Conservation (phyloP, 2,113 vertebrate species). For the Symphodus melops region DNA sequence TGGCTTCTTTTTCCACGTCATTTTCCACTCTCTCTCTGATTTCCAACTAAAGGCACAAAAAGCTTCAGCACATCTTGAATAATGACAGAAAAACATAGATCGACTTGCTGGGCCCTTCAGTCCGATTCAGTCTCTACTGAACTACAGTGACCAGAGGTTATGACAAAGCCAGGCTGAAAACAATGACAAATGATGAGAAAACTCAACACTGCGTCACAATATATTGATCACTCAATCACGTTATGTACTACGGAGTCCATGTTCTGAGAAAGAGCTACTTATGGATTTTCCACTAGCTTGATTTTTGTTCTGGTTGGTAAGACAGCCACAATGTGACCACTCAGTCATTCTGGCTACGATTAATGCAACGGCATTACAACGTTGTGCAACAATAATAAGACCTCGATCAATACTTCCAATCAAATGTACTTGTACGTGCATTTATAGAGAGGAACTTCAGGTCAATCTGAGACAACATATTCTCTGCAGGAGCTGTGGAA, state of each 20-base stretch:
- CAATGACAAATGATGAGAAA: conserved; percentile 24
- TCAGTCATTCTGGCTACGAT: conserved; percentile 41
- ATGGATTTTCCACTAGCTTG: conserved; percentile 33
- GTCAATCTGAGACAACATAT: conserved; percentile 53
- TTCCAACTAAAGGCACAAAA: too few relatives aligned
- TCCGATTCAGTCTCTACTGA: conserved; percentile 32
- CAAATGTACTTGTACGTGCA: conserved; percentile 58
- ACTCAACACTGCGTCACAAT: conserved; percentile 23
- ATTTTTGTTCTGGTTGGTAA: conserved; percentile 45
- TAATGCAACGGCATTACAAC: conserved; percentile 49
- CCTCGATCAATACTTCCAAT: conserved; percentile 73
- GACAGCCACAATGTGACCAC: conserved; percentile 18
- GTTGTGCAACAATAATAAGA: conserved; percentile 57
- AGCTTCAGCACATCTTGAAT: conserved; percentile 1
- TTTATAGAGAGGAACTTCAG: conserved; percentile 64
- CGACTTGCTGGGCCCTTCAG: conserved; percentile 8
- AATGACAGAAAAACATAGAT: background rate
- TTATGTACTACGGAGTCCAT: background rate
- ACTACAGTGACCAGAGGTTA: background rate
- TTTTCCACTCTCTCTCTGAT: too few relatives aligned
- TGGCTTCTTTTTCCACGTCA: too few relatives aligned
- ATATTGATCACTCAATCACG: conserved; percentile 47
- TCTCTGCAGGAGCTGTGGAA: background rate
- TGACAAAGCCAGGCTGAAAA: conserved; percentile 3
- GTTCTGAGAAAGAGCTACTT: conserved; percentile 16